Base-by-base conservation (phyloP, 2,797 vertebrate species). In the Phaenicophaeus curvirostris region DNA sequence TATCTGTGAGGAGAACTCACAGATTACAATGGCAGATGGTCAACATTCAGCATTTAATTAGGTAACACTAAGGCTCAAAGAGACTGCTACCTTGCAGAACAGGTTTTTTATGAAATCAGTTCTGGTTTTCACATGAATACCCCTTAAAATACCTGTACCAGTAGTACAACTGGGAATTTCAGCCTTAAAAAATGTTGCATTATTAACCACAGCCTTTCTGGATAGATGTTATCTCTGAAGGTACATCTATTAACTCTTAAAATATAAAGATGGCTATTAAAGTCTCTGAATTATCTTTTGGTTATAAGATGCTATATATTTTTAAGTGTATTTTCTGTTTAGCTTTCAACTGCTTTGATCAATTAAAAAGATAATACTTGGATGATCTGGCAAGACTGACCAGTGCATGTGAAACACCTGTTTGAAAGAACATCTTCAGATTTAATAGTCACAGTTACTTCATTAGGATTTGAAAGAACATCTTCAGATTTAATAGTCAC, bases 11-110 rank as follows among this genome's bases (percentile, higher is more conserved):
- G 67, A 87, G 65, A 94, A 87, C 51, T 87, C 89, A 48, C 69
- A 91, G 72, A 88, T 89, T 87, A 78, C 77, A 48, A 51, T 92
- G 90, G 90, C 93, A 96, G 92, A 95, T 94, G 95, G 96, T 93
- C 90, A 95, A 78, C 94, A 83, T 87, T 94, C 74, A 93, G 57
- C 66, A 88, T 94, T 95, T 95, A 95, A 96, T 96, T 96, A 97
- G 76, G 83, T 94, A 96, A 74, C 82, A 66, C 84, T 76, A 68
- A 82, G 42, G 54, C 75, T 93, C 53, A 94, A 58, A 93, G 85
- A 84, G 48, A 80, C 86, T 88, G 42, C 83, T 96, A 51, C 89
- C 87, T 92, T 93, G 76, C 73, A 85, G 78, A 85, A 66, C 39
- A 85, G 35, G 50, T 59, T 78, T 95, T 97, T 92, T 88, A 65